These are phyloP conservation scores for Urocitellus parryii DNA, from an alignment of 2,113 vertebrate genomes.

Conservation along the genomic window DNA sequence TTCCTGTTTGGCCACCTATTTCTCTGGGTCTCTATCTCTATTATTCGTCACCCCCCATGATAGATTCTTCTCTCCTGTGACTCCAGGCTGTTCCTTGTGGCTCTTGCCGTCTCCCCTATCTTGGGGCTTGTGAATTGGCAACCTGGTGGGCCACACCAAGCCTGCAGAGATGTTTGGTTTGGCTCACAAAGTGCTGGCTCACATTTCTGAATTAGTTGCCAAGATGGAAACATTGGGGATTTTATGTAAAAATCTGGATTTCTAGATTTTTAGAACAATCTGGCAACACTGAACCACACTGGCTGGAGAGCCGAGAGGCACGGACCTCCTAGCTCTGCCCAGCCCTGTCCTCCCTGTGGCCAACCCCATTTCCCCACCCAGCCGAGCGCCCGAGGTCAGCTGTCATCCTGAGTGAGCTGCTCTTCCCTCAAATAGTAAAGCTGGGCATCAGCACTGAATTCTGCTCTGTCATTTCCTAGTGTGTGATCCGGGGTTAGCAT, in stretches of 20 bases:
- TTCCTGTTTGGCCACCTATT: neutral
- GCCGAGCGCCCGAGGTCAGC: neutral
- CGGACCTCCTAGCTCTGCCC: neutral
- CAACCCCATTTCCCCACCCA: neutral
- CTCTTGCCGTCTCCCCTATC: neutral
- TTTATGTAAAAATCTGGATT: constrained; percentile 37
- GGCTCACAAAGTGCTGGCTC: neutral
- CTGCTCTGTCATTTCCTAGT: neutral
- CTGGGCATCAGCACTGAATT: neutral
- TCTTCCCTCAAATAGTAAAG: neutral
- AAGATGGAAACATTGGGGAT: neutral
- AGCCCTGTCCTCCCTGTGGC: neutral
- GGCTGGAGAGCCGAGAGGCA: neutral
- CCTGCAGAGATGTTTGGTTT: constrained; percentile 18
- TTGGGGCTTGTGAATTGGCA: neutral
- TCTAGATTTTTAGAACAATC: constrained; percentile 24
- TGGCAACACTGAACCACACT: neutral
- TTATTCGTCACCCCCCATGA: neutral
- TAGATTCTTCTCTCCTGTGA: neutral
- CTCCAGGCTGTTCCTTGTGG: neutral
- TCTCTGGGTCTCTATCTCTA: neutral
- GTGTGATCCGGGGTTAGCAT: neutral
- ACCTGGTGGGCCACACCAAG: neutral
- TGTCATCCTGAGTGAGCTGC: neutral
- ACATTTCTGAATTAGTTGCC: neutral